phyloP scores from a whole-genome alignment of 2,888 invertebrate genomes.

The Omphaloscelis lunosa region DNA sequence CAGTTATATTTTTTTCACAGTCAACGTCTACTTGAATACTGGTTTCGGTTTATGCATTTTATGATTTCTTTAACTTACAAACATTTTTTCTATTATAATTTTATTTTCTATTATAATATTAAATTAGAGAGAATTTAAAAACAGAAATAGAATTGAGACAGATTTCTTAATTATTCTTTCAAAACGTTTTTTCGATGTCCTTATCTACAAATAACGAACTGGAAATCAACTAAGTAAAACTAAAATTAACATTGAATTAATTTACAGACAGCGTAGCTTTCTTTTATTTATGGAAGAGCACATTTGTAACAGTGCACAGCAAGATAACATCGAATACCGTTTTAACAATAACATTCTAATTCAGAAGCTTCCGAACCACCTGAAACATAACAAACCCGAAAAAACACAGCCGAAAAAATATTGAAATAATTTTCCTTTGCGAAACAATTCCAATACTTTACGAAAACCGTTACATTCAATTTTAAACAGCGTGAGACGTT shows the following conservation, averaged over 20 bases:
- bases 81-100: too few species aligned
- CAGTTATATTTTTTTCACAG: background rate
- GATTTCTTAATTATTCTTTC: too few species aligned
- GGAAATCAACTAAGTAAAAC: background rate
- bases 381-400: conserved; percentile 4
- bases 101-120: too few species aligned
- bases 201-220: background rate
- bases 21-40: too few species aligned
- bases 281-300: background rate
- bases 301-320: background rate
- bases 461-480: conserved; percentile 79
- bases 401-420: conserved; percentile 34
- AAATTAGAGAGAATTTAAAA: too few species aligned
- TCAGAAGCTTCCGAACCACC: background rate
- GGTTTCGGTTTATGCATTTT: background rate
- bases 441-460: conserved; percentile 76
- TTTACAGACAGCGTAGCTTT: background rate
- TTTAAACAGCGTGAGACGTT: conserved; percentile 75
- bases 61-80: background rate
- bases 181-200: background rate
- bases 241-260: background rate
- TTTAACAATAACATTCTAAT: conserved; percentile 6
- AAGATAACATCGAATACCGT: background rate
- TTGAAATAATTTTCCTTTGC: conserved; percentile 51
- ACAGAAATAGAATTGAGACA: background rate